Base-by-base conservation (phyloP, 2,888 invertebrate genomes). In the Vesta saturnalis region DNA sequence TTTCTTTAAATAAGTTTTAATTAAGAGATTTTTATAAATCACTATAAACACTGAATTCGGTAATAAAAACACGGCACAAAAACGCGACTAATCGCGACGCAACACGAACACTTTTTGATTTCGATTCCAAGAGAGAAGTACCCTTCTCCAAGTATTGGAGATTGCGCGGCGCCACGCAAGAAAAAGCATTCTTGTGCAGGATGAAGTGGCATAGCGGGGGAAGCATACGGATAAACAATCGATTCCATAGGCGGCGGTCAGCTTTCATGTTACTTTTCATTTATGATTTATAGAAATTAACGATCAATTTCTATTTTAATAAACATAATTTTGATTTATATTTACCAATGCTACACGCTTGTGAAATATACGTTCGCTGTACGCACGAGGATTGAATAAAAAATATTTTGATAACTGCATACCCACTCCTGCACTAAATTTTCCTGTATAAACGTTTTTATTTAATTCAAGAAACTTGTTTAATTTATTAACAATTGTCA, bases 71-170 rank as follows among this genome's bases (percentile, higher is more conserved):
- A 61, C 66, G 68, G 72, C 75, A 74, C 75, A 70, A 66, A 63
- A 67, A 58, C 70, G 76, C 79, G 78, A 79, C 78, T 77, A 74
- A 65, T 74, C 77, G 76, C 80, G 76, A 77, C 72, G 70, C 67
- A 68, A 74, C 77, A 76, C 80, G 80, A 79, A 78, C 75, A 78
- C 79, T 80, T 80, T 80, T 82, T 81, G 80, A 80, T 80, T 79
- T 78, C 79, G 79, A 78, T 77, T 78, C 73, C 74, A 73, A 73
- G 74, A 71, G 75, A 71, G 77, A 71, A 47, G 63, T 60, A 62
- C 64, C 67, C 68, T 71, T 68, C 71, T 69, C 71, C 67, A 63
- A 62, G 68, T 73, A 65, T 76, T 74, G 76, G 79, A 79, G 80
- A 79, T 77, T 80, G 80, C 80, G 80, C 80, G 78, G 76, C 77